Evolutionary conservation across 2,888 invertebrate genomes (phyloP).

Genomic region (Hirtodrosophila duncani): DNA sequence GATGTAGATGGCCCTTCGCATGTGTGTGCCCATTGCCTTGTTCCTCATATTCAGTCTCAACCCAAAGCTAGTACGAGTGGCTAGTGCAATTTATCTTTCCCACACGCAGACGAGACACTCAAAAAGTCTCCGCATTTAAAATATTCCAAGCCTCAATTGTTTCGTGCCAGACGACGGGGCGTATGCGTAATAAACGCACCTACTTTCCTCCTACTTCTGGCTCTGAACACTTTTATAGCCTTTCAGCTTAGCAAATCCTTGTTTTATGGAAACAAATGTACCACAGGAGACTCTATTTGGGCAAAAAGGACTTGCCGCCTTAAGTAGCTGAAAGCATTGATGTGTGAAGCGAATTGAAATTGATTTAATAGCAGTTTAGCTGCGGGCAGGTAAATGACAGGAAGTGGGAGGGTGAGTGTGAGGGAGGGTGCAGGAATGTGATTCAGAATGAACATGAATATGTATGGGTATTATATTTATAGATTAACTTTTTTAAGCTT

Average conservation of each 20-base stretch:
- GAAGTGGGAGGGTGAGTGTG: not conserved
- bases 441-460: too few species aligned
- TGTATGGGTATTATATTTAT: too few species aligned
- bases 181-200: constrained; percentile 45
- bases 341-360: constrained; percentile 59
- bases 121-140: constrained; percentile 40
- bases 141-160: constrained; percentile 43
- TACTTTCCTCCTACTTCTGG: constrained; percentile 6
- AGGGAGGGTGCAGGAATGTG: not conserved
- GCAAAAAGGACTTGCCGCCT: constrained; percentile 8
- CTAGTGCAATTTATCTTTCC: constrained; percentile 54
- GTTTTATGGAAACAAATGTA: constrained; percentile 69
- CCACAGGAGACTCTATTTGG: not conserved
- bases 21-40: not conserved
- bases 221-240: constrained; percentile 54
- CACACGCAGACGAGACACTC: constrained; percentile 26
- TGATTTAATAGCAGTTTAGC: constrained; percentile 46
- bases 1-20: not conserved
- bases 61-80: not conserved
- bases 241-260: constrained; percentile 50
- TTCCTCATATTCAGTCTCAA: not conserved
- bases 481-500: too few species aligned
- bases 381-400: not conserved
- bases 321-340: constrained; percentile 30
- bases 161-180: constrained; percentile 31